Base-by-base conservation (phyloP, 2,888 invertebrate species). In the Apotomis betuletana region DNA sequence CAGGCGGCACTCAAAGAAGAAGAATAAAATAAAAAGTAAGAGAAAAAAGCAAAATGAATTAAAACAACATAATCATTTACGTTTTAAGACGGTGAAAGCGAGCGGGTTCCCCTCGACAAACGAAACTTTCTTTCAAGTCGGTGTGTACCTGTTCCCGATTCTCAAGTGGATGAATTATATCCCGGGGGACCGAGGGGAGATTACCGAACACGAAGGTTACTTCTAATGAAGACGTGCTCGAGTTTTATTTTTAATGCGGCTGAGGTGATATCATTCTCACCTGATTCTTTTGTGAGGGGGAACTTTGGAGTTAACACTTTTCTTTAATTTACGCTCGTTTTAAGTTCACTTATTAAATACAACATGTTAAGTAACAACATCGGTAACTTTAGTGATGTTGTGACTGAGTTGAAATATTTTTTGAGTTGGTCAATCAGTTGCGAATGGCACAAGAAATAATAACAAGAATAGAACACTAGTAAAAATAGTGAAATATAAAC, bases 51-150 rank as follows among this genome's bases (percentile, higher is more conserved):
- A 91, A 89, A 92, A 91, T 89, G 90, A 92, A 92, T 92, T 91
- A 92, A 92, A 92, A 91, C 89, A 92, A 92, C 91, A 91, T 91
- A 91, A 92, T 92, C 88, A 90, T 91, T 91, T 90, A 91, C 87
- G 90, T 89, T 90, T 90, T 88, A 90, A 89, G 89, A 88, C 85
- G 85, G 84, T 81, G 86, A 87, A 85, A 87, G 87, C 84, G 85
- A 86, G 87, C 83, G 87, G 86, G 84, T 81, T 87, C 90, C 90
- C 91, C 91, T 90, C 89, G 83, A 82, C 88, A 89, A 89, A 90
- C 89, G 85, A 88, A 91, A 91, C 90, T 90, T 91, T 91, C 90
- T 91, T 90, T 92, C 86, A 90, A 92, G 91, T 91, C 91, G 84
- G 86, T 87, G 89, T 88, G 85, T 91, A 91, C 91, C 91, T 90